Evolutionary conservation across 1,140 invertebrate genomes (phyloP), one percentile per base, ranked within the genome.

Genomic region (Schlechtendalia chinensis): DNA sequence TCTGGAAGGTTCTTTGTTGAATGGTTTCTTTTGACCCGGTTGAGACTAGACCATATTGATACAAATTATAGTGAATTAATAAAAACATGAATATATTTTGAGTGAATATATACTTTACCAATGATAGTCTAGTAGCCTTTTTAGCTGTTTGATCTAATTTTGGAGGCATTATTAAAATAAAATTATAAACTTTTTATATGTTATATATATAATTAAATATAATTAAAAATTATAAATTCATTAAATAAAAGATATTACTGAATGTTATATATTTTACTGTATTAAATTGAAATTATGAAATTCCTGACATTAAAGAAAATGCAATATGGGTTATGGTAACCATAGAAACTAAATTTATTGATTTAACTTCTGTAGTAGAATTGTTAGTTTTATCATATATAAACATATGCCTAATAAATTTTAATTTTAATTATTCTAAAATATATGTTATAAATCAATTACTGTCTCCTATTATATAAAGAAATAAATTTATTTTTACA

Each of bases 131-230:
- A n/a, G 75, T 79, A 24, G 75, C 32, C 22, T 14, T 79, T 79
- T 79, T 79, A 24, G 56, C 14, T 16, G 75, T 79, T 61, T 79
- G 75, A 14, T 79, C 75, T 61, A 79, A 61, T 63, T 79, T 79
- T 50, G 75, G 75, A 24, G 75, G 75, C 75, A 79, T 79, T 45
- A 39, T 59, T 54, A n/a, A 29, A 29, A 19, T 29, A 54, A 53
- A 54, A 72, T 54, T 29, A 72, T 12, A n/a, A 12, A 27, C n/a
- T 27, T n/a, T n/a, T n/a, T n/a, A n/a, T n/a, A n/a, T n/a, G n/a
- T n/a, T n/a, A n/a, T n/a, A n/a, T n/a, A n/a, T n/a, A n/a, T n/a
- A n/a, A n/a, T n/a, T n/a, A n/a, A n/a, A n/a, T n/a, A n/a, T n/a
- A n/a, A n/a, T n/a, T n/a, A n/a, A n/a, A n/a, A n/a, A n/a, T n/a